Evolutionary conservation across 2,113 vertebrate genomes (phyloP).

Genomic region (Gopherus evgoodei): DNA sequence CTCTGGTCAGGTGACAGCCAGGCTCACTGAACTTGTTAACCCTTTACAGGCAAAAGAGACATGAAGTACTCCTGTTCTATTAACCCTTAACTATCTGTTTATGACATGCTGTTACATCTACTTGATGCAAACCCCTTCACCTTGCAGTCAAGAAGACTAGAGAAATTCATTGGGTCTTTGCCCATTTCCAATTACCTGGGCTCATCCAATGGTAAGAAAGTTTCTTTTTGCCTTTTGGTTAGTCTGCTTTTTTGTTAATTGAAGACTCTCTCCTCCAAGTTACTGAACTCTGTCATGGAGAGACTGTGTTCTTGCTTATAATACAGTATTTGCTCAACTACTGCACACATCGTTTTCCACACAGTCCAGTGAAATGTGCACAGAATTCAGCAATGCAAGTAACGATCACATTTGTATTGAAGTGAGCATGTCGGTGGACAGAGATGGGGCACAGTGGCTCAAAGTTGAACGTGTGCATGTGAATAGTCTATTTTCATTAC

Average conservation of each 20-base stretch:
- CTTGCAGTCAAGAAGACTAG: background rate
- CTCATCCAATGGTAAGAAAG: accelerated
- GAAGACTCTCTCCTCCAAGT: background rate
- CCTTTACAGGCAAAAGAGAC: too few species aligned
- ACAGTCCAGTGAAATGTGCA: background rate
- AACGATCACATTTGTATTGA: background rate
- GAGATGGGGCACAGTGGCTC: background rate
- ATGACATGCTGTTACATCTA: background rate
- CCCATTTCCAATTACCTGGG: background rate
- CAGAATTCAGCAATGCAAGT: background rate
- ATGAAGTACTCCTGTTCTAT: too few species aligned
- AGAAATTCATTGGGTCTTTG: background rate
- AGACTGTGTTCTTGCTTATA: background rate
- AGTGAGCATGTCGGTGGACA: background rate
- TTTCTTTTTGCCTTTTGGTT: background rate
- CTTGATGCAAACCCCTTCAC: accelerated
- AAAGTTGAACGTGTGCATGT: background rate
- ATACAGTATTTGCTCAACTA: background rate
- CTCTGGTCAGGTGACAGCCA: too few species aligned
- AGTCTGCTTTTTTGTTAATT: background rate
- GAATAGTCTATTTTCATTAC: background rate
- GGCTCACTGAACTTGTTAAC: too few species aligned
- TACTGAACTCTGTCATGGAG: background rate
- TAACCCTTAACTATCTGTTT: too few species aligned
- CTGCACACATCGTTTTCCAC: background rate